Conservation (phyloP, 92 coral and sea anemone genomes). For the Virgularia gustaviana region DNA sequence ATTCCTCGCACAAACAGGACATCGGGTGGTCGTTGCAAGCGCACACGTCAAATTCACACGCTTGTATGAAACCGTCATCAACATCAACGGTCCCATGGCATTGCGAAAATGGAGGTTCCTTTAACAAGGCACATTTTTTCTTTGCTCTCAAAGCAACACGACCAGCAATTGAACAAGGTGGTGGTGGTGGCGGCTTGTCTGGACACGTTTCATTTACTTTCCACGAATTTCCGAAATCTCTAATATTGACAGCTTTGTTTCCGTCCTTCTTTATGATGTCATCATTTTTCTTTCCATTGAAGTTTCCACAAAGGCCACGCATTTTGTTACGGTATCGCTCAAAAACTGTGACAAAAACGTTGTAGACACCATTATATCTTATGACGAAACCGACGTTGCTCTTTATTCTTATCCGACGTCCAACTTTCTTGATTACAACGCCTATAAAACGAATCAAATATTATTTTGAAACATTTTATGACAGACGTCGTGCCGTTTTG, state of each 20-base stretch:
- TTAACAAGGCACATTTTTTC: conserved; percentile 19
- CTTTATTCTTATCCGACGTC: conserved; percentile 1
- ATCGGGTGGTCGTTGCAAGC: conserved; percentile 32
- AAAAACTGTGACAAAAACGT: background rate
- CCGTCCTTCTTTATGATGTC: conserved; percentile 18
- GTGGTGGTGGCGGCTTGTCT: conserved; percentile 8
- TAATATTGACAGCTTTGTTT: background rate
- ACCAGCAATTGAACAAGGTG: conserved; percentile 22
- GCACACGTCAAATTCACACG: conserved; percentile 34
- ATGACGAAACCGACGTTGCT: conserved; percentile 3
- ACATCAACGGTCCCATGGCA: conserved; percentile 23
- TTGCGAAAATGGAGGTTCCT: conserved; percentile 5
- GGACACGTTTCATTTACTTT: conserved; percentile 26
- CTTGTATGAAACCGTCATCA: conserved; percentile 28
- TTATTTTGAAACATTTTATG: too few species aligned
- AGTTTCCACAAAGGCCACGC: conserved; percentile 27
- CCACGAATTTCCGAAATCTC: conserved; percentile 19
- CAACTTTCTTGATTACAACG: too few species aligned
- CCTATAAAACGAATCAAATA: too few species aligned
- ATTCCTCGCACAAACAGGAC: conserved; percentile 32
- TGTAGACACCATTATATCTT: conserved; percentile 19
- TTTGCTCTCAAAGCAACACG: conserved; percentile 5
- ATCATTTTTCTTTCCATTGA: conserved; percentile 18
- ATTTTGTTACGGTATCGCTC: conserved; percentile 10
- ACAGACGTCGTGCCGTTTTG: too few species aligned